Evolutionary conservation across 2,113 vertebrate genomes (phyloP).

Genomic region (Pachypanchax playfairii): DNA sequence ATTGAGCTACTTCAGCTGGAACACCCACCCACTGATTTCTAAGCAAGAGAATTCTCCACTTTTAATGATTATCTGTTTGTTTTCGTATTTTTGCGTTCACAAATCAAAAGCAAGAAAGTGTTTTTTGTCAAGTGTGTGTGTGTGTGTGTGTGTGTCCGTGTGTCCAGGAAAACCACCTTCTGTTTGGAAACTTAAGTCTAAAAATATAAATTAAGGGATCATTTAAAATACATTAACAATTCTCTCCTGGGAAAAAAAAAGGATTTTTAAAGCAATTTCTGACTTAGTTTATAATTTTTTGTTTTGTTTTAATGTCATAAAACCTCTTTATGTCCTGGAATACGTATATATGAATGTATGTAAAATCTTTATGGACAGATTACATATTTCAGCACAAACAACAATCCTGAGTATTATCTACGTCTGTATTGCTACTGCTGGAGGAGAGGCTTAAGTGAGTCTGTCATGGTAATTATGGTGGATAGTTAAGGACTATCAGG

Average conservation of each 20-base stretch:
- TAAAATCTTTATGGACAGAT: neutral
- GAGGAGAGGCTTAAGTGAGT: slow-evolving; percentile 73
- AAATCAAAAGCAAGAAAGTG: slow-evolving; percentile 70
- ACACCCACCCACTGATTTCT: slow-evolving; percentile 73
- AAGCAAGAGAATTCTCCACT: slow-evolving; percentile 57
- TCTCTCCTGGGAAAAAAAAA: slow-evolving; percentile 6
- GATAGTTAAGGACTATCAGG: slow-evolving; percentile 70
- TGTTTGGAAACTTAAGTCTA: too few relatives aligned
- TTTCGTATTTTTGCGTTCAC: slow-evolving; percentile 34
- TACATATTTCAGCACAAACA: slow-evolving; percentile 53
- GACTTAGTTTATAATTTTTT: slow-evolving; percentile 44
- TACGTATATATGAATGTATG: too few relatives aligned
- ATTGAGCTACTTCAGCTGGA: slow-evolving; percentile 78
- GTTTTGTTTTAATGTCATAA: slow-evolving; percentile 17
- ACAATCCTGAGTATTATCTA: slow-evolving; percentile 58
- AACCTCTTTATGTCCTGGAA: slow-evolving; percentile 30
- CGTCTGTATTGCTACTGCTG: slow-evolving; percentile 63
- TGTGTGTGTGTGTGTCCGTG: too few relatives aligned
- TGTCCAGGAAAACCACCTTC: slow-evolving; percentile 36
- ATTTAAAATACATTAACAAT: slow-evolving; percentile 32
- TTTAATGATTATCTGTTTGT: slow-evolving; percentile 77
- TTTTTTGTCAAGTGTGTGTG: slow-evolving; percentile 63
- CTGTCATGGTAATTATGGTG: slow-evolving; percentile 75
- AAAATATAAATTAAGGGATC: too few relatives aligned
- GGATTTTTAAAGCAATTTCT: slow-evolving; percentile 45